phyloP scores from a whole-genome alignment of 1,140 invertebrate genomes.

The Cyrtorhinus lividipennis region DNA sequence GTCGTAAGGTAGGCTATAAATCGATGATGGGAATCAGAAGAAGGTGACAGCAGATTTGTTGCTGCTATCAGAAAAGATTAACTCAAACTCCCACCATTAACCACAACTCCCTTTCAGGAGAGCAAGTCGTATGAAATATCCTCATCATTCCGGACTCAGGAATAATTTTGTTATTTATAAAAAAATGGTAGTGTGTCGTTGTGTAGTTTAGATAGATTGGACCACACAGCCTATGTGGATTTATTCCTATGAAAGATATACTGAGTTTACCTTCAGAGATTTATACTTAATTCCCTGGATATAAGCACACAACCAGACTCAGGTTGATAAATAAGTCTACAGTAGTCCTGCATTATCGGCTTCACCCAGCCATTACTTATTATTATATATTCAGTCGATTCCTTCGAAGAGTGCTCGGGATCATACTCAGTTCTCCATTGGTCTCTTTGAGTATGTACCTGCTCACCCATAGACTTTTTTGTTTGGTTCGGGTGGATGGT shows the following conservation, averaged over 20 bases:
- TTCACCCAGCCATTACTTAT: constrained; percentile 7
- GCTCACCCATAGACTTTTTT: no score
- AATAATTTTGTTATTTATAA: constrained; percentile 13
- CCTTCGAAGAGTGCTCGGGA: constrained; percentile 6
- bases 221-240: constrained; percentile 14
- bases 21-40: constrained; percentile 13
- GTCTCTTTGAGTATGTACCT: no score
- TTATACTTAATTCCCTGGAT: constrained; percentile 9
- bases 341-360: constrained; percentile 12
- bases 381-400: constrained; percentile 15
- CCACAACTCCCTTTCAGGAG: not conserved
- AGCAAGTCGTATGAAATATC: constrained; percentile 9
- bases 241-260: constrained; percentile 7
- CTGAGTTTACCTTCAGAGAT: constrained; percentile 7
- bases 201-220: constrained; percentile 8
- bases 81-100: constrained; percentile 11
- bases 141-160: constrained; percentile 1
- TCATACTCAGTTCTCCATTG: no score
- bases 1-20: constrained; percentile 6
- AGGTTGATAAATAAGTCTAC: constrained; percentile 13
- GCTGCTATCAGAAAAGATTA: constrained; percentile 3
- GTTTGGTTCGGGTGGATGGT: no score
- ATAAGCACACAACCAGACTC: constrained; percentile 13
- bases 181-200: constrained; percentile 12
- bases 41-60: constrained; percentile 10